Evolutionary conservation across 2,888 invertebrate species (phyloP).

Genomic region (Vanessa cardui): DNA sequence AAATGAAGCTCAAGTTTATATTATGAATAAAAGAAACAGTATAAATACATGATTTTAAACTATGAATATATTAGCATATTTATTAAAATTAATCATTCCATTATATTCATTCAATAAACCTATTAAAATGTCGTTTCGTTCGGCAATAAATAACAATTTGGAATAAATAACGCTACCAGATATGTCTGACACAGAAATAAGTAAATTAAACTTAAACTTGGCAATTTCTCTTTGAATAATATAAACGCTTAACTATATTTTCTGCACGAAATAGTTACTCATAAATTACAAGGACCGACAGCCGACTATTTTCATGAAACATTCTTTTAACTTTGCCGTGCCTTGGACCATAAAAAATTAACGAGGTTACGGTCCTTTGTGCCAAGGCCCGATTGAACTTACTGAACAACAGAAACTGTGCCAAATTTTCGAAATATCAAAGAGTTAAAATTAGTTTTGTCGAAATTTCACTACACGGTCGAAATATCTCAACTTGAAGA

Average conservation of each 20-base stretch:
- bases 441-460: conserved; percentile 47
- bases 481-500: conserved; percentile 27
- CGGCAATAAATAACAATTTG: conserved; percentile 1
- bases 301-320: conserved; percentile 43
- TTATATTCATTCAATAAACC: not conserved
- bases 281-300: conserved; percentile 36
- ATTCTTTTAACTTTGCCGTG: conserved; percentile 42
- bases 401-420: conserved; percentile 34
- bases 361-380: conserved; percentile 44
- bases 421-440: conserved; percentile 51
- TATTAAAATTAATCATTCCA: not conserved
- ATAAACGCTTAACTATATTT: conserved; percentile 25
- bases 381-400: conserved; percentile 36
- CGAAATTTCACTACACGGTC: conserved; percentile 29
- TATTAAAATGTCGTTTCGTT: conserved; percentile 3
- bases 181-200: conserved; percentile 40
- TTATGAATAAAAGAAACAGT: too few species aligned
- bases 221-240: conserved; percentile 18
- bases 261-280: conserved; percentile 29
- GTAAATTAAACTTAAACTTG: conserved; percentile 22
- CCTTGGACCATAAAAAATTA: conserved; percentile 46
- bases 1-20: too few species aligned
- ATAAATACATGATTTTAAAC: too few species aligned
- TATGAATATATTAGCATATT: not conserved
- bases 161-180: conserved; percentile 3